A percentile compares a stretch with the other conserved stretches of the same genome.
Conservation (phyloP, 2,113 vertebrate species). For the Irena cyanogastra region DNA sequence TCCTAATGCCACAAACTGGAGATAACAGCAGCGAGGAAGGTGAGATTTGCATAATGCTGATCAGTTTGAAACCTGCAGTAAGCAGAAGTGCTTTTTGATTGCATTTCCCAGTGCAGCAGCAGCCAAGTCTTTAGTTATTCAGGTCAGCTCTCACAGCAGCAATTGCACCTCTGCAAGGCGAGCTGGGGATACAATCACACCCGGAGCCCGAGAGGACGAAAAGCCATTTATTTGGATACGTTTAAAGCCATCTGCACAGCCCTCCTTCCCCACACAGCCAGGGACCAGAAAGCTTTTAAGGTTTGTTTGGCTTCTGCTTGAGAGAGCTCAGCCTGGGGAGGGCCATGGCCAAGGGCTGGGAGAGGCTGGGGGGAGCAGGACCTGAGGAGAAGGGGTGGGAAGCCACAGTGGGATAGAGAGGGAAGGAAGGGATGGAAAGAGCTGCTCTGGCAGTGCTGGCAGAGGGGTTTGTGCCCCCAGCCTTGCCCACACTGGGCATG, state of each 20-base stretch:
- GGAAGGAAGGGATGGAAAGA: not conserved
- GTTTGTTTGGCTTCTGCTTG: not conserved
- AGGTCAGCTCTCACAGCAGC: slow-evolving; percentile 66
- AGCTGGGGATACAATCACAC: not conserved
- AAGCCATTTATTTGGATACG: not conserved
- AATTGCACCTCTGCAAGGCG: slow-evolving; percentile 32
- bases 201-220: not conserved
- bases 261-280: not conserved
- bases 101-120: slow-evolving; percentile 7
- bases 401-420: not conserved
- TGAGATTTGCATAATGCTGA: slow-evolving; percentile 12
- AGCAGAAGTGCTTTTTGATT: not conserved
- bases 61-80: not conserved
- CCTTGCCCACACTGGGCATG: rapidly evolving
- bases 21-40: not conserved
- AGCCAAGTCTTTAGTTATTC: slow-evolving; percentile 51
- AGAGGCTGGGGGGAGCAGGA: not conserved
- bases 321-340: not conserved
- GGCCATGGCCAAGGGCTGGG: not conserved
- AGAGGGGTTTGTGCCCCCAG: not conserved
- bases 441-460: not conserved
- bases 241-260: not conserved
- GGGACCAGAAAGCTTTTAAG: not conserved
- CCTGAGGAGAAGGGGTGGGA: rapidly evolving
- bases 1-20: not conserved